phyloP scores from a whole-genome alignment of 30 jellyfish, hydroid and myxozoan genomes.

The Cassiopea xamachana region DNA sequence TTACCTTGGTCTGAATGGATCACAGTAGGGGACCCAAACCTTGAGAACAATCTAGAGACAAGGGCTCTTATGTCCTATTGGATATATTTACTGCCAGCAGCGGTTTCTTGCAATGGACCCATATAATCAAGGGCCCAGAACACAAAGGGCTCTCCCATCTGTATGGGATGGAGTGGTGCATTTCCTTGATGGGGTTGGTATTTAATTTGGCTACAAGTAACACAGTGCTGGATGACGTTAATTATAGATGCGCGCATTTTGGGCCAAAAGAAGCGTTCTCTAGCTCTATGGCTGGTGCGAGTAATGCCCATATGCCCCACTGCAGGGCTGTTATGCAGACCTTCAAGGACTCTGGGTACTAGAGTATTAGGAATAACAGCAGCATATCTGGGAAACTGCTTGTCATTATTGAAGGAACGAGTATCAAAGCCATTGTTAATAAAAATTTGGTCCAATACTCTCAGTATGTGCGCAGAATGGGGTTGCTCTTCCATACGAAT shows the following conservation, averaged over 20 bases:
- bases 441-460: conserved; percentile 46
- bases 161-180: conserved; percentile 29
- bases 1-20: conserved; percentile 64
- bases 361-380: conserved; percentile 32
- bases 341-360: conserved; percentile 44
- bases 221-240: conserved; percentile 23
- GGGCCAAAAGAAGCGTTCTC: conserved; percentile 62
- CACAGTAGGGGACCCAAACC: conserved; percentile 69
- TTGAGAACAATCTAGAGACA: conserved; percentile 42
- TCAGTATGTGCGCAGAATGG: conserved; percentile 55
- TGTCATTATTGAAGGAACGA: conserved; percentile 8
- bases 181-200: conserved; percentile 23
- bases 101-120: background rate
- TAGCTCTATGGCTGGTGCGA: conserved; percentile 53
- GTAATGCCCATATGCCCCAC: conserved; percentile 62
- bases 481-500: conserved; percentile 32
- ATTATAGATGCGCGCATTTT: conserved; percentile 49
- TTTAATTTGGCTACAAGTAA: conserved; percentile 56
- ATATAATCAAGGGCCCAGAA: background rate
- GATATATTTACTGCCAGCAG: conserved; percentile 11
- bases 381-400: conserved; percentile 24
- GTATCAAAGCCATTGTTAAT: conserved; percentile 34
- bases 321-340: conserved; percentile 61
- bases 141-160: conserved; percentile 61
- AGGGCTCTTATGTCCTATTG: conserved; percentile 49